Base-by-base conservation (phyloP, 2,888 invertebrate species). In the Xanthorhoe spadicearia region DNA sequence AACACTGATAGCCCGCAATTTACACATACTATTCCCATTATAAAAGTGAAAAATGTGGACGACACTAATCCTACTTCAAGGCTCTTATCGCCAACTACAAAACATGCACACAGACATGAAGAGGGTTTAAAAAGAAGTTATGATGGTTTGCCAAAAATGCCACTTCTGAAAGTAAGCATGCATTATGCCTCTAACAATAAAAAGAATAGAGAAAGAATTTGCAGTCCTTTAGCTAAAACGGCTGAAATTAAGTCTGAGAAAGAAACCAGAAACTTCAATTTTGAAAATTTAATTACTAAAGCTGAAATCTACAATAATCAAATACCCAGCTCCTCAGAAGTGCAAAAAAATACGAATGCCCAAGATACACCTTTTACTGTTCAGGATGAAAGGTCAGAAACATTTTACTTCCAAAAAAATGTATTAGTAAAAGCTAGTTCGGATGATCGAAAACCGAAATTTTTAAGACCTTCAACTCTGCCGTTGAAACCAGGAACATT, bases 401-500 rank as follows among this genome's bases (percentile, higher is more conserved):
- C 93, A 18, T 86, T 85, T 49, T 93, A 93, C 74, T 93, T 93
- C 67, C 92, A 93, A 77, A 94, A 94, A 75, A 92, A 86, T 76
- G 66, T 81, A 18, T 76, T 82, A 60, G 70, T 79, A 0, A 90
- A 88, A 71, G 70, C 84, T 28, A 72, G 73, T 23, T 73, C 76
- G 38, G 93, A 94, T 65, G 94, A 92, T 32, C 89, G 90, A 73
- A 92, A 93, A 74, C 93, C 94, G 8, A 97, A 96, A 82, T 97
- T 97, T 83, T 92, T 97, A 61, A 94, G 98, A 64, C 98, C 98
- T 0, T 97, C 96, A 5, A 97, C 97, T 35, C 89, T 98, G 70
- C 96, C 97, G 0, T 86, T 98, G 38, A 97, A 97, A 84, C 97
- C 97, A 0, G 97, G 97, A 3, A 96, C 96, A 10, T 97, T 96